These are phyloP conservation scores for Amphiprion percula DNA, from an alignment of 2,113 vertebrate genomes.

Conservation along the genomic window DNA sequence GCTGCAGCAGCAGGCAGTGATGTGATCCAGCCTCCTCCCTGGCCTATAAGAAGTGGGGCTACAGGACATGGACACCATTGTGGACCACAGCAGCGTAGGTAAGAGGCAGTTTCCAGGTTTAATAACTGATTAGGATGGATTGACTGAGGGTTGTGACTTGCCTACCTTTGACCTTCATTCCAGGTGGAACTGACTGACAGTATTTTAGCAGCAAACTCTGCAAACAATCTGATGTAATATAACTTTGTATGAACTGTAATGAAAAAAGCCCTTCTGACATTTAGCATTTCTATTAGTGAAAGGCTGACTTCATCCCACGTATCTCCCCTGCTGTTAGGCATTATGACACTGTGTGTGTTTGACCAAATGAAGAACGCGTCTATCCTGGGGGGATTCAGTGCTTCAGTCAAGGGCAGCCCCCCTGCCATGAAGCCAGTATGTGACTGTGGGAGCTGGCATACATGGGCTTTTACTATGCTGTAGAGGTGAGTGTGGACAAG, in stretches of 20 bases:
- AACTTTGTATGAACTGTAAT: too few species aligned
- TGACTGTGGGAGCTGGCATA: conserved; percentile 95
- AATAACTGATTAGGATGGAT: too few species aligned
- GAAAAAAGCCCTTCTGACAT: too few species aligned
- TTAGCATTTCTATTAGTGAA: too few species aligned
- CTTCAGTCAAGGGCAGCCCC: conserved; percentile 94
- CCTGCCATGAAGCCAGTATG: conserved; percentile 98
- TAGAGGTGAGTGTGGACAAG: conserved; percentile 88
- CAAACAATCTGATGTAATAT: too few species aligned
- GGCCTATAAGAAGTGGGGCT: conserved; percentile 99
- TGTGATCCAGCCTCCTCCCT: conserved; percentile 93
- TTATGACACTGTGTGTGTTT: conserved; percentile 95
- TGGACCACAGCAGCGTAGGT: conserved; percentile 97
- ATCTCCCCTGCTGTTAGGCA: conserved; percentile 81
- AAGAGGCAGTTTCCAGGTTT: conserved; percentile 65
- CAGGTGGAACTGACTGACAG: too few species aligned
- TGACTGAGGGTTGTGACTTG: background rate
- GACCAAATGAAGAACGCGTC: conserved; percentile 99
- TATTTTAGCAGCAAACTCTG: too few species aligned
- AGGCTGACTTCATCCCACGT: background rate
- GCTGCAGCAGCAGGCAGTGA: conserved; percentile 97
- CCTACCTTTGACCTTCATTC: background rate
- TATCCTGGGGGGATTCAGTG: conserved; percentile 93
- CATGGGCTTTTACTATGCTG: conserved; percentile 96
- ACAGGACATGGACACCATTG: conserved; percentile 93